Evolutionary conservation across 2,888 invertebrate genomes (phyloP).

Genomic region (Ichneumon xanthorius): DNA sequence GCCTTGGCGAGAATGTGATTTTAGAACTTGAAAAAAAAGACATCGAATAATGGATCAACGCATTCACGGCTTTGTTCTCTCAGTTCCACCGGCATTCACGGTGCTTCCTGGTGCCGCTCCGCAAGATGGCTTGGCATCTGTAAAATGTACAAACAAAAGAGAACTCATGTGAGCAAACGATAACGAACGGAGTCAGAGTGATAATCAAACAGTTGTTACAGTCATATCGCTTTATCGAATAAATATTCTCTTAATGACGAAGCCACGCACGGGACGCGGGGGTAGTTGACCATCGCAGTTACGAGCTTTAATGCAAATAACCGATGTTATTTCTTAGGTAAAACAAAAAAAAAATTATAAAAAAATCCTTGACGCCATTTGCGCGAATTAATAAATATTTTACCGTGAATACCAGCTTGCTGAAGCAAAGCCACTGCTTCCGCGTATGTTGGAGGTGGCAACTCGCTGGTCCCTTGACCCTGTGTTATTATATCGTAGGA

Average conservation of each 20-base stretch:
- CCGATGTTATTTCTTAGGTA: not conserved
- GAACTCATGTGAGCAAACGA: not conserved
- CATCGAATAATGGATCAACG: constrained; percentile 7
- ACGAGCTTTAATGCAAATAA: not conserved
- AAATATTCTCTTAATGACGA: not conserved
- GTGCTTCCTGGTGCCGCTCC: constrained; percentile 64
- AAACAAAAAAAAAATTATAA: constrained; percentile 5
- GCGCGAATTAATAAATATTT: constrained; percentile 29
- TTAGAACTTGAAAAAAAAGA: constrained; percentile 12
- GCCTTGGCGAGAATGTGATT: constrained; percentile 4
- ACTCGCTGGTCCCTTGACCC: constrained; percentile 85
- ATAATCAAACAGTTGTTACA: constrained; percentile 1
- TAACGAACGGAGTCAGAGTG: not conserved
- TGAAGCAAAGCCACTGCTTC: constrained; percentile 85
- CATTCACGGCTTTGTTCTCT: constrained; percentile 69
- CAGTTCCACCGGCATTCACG: constrained; percentile 58
- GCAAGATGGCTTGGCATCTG: constrained; percentile 72
- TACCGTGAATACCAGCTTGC: constrained; percentile 77
- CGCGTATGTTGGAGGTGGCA: constrained; percentile 88
- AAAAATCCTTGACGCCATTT: not conserved
- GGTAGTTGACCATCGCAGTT: not conserved
- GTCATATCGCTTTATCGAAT: not conserved
- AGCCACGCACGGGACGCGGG: not conserved
- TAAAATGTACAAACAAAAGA: constrained; percentile 28
- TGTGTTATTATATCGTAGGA: constrained; percentile 88